phyloP scores from a whole-genome alignment of 2,888 invertebrate genomes.

The Stratiomys singularior region DNA sequence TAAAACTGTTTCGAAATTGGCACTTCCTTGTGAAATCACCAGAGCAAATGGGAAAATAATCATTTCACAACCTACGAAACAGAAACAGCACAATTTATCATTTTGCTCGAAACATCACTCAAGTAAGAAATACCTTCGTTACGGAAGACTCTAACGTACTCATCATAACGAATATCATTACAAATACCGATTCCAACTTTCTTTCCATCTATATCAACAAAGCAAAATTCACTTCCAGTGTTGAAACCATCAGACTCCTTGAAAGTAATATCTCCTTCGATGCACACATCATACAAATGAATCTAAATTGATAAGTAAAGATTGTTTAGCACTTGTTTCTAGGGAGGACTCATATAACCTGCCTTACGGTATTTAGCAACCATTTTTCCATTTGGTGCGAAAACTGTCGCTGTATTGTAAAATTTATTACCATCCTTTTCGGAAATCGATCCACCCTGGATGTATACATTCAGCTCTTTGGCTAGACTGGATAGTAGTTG shows the following conservation, averaged over 20 bases:
- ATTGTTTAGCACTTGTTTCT: neutral
- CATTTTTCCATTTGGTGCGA: conserved; percentile 80
- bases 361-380: conserved; percentile 88
- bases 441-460: conserved; percentile 92
- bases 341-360: conserved; percentile 52
- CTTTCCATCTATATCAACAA: conserved; percentile 75
- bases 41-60: conserved; percentile 95
- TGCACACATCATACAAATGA: conserved; percentile 94
- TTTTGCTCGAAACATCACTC: neutral
- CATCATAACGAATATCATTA: conserved; percentile 92
- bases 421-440: conserved; percentile 74
- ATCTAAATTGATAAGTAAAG: conserved; percentile 75
- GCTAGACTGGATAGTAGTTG: conserved; percentile 78
- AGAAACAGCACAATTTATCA: neutral
- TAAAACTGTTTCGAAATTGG: conserved; percentile 90
- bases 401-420: conserved; percentile 91
- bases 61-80: conserved; percentile 78
- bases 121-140: conserved; percentile 64
- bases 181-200: conserved; percentile 93
- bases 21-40: conserved; percentile 92
- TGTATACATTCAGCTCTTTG: conserved; percentile 76
- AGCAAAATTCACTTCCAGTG: conserved; percentile 79
- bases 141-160: conserved; percentile 81
- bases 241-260: conserved; percentile 86
- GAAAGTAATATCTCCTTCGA: conserved; percentile 88